Percentiles rank a stretch among this genome's conserved stretches.
Evolutionary conservation across 1,140 invertebrate genomes (phyloP).

Genomic region (Plodia interpunctella): DNA sequence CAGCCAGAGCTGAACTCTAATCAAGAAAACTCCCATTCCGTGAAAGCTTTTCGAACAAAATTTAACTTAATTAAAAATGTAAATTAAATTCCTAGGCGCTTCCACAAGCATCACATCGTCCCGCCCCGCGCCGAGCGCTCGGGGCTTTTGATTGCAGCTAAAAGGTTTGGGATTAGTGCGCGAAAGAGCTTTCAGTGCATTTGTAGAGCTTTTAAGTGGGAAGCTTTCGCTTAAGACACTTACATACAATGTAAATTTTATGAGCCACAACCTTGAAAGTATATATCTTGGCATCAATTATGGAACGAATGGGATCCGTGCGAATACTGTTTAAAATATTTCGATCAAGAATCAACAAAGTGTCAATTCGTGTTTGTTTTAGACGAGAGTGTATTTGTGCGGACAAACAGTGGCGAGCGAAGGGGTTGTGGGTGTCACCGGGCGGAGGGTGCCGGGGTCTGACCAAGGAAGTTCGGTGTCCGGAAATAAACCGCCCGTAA

Average conservation of each 20-base stretch:
- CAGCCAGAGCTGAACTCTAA: constrained; percentile 74
- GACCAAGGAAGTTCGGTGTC: constrained; percentile 71
- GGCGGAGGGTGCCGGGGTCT: constrained; percentile 38
- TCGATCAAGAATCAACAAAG: constrained; percentile 16
- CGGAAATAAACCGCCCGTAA: constrained; percentile 79
- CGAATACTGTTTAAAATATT: constrained; percentile 23
- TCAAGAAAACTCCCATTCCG: constrained; percentile 76
- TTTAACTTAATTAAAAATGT: constrained; percentile 78
- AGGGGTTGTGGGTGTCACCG: constrained; percentile 32
- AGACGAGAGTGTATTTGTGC: constrained; percentile 21
- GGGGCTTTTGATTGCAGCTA: constrained; percentile 77
- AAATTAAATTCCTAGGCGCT: constrained; percentile 76
- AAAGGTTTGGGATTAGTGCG: constrained; percentile 78
- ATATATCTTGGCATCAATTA: constrained; percentile 42
- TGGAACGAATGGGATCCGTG: constrained; percentile 18
- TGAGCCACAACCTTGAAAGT: constrained; percentile 50
- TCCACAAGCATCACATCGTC: constrained; percentile 72
- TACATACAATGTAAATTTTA: constrained; percentile 77
- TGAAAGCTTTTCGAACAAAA: constrained; percentile 76
- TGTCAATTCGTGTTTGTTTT: constrained; percentile 26
- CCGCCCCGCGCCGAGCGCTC: constrained; percentile 53
- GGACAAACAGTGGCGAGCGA: constrained; percentile 25
- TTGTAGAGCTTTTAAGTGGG: constrained; percentile 77
- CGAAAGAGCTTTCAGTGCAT: constrained; percentile 77
- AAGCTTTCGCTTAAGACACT: constrained; percentile 77